phyloP scores from a whole-genome alignment of 2,888 invertebrate genomes.

The Griposia aprilina region DNA sequence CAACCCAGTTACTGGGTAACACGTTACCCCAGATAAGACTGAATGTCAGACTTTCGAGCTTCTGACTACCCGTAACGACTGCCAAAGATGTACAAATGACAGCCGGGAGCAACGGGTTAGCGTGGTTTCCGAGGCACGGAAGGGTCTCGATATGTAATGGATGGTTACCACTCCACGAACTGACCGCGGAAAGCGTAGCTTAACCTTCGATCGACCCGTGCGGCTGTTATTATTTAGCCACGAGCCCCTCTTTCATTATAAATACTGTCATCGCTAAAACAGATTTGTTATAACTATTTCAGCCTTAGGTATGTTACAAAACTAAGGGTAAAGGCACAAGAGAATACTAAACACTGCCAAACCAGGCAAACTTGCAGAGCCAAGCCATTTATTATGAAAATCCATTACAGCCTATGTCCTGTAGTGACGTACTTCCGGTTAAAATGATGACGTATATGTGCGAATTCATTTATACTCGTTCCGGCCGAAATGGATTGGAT shows the following conservation, averaged over 20 bases:
- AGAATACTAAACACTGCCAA: conserved; percentile 9
- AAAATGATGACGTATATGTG: conserved; percentile 46
- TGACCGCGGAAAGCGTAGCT: too few relatives aligned
- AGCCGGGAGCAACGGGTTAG: too few relatives aligned
- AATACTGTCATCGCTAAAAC: background rate
- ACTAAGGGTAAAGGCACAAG: background rate
- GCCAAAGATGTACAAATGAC: too few relatives aligned
- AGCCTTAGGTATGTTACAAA: background rate
- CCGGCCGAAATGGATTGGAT: conserved; percentile 28
- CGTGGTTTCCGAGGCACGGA: too few relatives aligned
- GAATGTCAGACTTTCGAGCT: too few relatives aligned
- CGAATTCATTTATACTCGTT: conserved; percentile 37
- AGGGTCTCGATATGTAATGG: too few relatives aligned
- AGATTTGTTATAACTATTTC: background rate
- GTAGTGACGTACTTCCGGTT: conserved; percentile 42
- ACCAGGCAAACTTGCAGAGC: conserved; percentile 4
- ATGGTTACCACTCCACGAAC: too few relatives aligned
- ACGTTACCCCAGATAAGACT: too few relatives aligned
- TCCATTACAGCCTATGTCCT: conserved; percentile 50
- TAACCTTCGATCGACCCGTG: too few relatives aligned
- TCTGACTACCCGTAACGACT: too few relatives aligned
- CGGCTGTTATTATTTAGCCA: too few relatives aligned
- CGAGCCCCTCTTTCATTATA: background rate
- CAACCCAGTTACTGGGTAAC: too few relatives aligned
- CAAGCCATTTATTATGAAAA: conserved; percentile 50